Conservation (phyloP, 2,113 vertebrate species). For the Pterocles orientalis region DNA sequence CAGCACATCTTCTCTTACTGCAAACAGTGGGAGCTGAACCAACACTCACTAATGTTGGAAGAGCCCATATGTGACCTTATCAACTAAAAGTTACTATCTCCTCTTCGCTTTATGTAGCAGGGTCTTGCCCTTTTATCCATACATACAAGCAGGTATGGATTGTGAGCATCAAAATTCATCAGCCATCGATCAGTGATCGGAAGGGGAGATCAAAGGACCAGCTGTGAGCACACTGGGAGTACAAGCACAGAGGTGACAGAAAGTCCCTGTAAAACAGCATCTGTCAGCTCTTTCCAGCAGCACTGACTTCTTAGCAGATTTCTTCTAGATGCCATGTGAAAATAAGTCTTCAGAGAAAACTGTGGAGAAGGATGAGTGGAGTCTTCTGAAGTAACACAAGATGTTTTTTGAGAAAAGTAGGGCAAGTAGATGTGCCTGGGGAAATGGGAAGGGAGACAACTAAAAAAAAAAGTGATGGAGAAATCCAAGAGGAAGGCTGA, state of each 20-base stretch:
- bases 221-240: background rate
- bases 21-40: background rate
- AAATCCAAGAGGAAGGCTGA: background rate
- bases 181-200: rapidly evolving
- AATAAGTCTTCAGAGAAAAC: background rate
- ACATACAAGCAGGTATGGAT: background rate
- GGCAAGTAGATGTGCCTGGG: background rate
- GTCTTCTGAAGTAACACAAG: background rate
- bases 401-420: background rate
- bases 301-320: background rate
- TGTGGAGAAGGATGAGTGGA: background rate
- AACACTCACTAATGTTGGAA: background rate
- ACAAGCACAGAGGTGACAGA: background rate
- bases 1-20: background rate
- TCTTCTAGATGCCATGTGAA: background rate
- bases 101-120: background rate
- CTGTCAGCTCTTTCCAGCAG: background rate
- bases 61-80: background rate
- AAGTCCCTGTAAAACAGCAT: background rate
- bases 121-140: background rate
- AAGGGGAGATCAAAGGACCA: background rate
- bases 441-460: background rate
- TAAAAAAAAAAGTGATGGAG: background rate
- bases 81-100: background rate
- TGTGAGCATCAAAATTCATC: background rate